Evolutionary conservation across 2,113 vertebrate genomes (phyloP).

Genomic region (Calonectris borealis): DNA sequence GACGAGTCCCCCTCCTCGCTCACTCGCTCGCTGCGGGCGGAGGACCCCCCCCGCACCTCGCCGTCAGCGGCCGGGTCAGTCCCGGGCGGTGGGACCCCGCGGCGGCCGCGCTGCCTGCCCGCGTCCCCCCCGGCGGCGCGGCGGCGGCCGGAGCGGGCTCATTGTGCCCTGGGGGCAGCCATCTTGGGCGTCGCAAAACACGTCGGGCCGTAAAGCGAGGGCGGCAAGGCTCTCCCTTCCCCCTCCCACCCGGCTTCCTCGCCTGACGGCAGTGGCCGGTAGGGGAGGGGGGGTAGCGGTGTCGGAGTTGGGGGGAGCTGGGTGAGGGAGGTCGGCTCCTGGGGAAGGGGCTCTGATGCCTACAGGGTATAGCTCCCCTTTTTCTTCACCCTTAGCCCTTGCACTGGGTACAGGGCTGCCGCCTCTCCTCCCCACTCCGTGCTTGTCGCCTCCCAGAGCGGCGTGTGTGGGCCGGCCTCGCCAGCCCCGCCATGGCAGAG

Average conservation of each 20-base stretch:
- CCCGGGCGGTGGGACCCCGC: background rate
- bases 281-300: rapidly evolving
- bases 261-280: background rate
- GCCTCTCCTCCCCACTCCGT: rapidly evolving
- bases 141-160: background rate
- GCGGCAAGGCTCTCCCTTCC: background rate
- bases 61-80: background rate
- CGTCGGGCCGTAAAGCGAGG: constrained; percentile 16
- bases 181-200: constrained; percentile 33
- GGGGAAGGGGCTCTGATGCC: rapidly evolving
- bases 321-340: rapidly evolving
- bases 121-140: rapidly evolving
- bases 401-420: rapidly evolving
- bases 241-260: background rate
- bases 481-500: rapidly evolving
- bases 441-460: background rate
- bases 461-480: too few species aligned
- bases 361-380: rapidly evolving
- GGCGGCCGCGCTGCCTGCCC: background rate
- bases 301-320: rapidly evolving
- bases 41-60: too few species aligned
- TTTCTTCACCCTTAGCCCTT: too few species aligned
- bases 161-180: constrained; percentile 15
- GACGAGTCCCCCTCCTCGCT: background rate
- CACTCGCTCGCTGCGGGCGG: background rate